Percentiles rank a stretch among this genome's conserved stretches.
Conservation (phyloP, 2,888 invertebrate genomes). For the Oscheius sp. region DNA sequence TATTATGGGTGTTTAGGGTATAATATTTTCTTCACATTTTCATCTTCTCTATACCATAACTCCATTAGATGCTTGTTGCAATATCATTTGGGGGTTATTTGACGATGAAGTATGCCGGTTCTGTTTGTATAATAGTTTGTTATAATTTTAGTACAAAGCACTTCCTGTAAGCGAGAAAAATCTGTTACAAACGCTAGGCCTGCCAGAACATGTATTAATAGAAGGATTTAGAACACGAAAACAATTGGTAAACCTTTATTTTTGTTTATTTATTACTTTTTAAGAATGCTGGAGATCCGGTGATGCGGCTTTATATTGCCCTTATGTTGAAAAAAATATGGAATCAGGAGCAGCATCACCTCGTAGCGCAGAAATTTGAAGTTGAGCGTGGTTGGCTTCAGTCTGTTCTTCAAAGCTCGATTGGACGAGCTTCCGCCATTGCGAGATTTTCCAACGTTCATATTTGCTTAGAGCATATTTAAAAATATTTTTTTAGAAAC, state of each 20-base stretch:
- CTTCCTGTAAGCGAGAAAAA: slow-evolving; percentile 80
- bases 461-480: background rate
- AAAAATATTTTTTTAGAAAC: slow-evolving; percentile 76
- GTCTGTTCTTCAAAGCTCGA: slow-evolving; percentile 81
- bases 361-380: slow-evolving; percentile 80
- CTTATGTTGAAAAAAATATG: slow-evolving; percentile 84
- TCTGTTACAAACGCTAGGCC: slow-evolving; percentile 83
- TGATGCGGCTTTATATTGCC: slow-evolving; percentile 84
- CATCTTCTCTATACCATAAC: slow-evolving; percentile 90
- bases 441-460: slow-evolving; percentile 82
- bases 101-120: slow-evolving; percentile 48
- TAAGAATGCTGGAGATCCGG: slow-evolving; percentile 77
- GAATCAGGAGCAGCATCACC: slow-evolving; percentile 75
- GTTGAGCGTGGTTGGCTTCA: slow-evolving; percentile 86
- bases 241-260: slow-evolving; percentile 43
- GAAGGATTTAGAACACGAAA: slow-evolving; percentile 78
- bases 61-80: slow-evolving; percentile 79
- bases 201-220: slow-evolving; percentile 83
- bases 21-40: slow-evolving; percentile 85
- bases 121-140: background rate
- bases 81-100: slow-evolving; percentile 66
- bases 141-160: slow-evolving; percentile 78
- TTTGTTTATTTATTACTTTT: slow-evolving; percentile 16
- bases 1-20: slow-evolving; percentile 74
- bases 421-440: slow-evolving; percentile 84